Evolutionary conservation across 2,113 vertebrate species (phyloP), one percentile per base, ranked within the genome.

Genomic region (Lichenostomus cassidix): DNA sequence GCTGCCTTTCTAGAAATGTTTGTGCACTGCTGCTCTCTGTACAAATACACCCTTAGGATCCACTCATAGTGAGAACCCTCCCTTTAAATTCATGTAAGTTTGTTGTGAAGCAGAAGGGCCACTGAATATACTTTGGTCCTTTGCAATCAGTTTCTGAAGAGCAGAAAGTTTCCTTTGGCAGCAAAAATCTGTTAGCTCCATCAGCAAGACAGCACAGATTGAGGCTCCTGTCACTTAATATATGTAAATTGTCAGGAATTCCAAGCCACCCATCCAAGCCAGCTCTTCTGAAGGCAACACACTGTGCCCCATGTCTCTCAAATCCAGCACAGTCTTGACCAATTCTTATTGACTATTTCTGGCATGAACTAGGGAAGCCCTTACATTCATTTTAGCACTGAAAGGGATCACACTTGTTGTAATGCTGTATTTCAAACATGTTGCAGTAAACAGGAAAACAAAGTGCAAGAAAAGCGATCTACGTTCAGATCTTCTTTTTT

Each of bases 131-230:
- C 33, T 56, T 75, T 37, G 28, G 75, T 87, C 64, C 49, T 91
- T 44, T 78, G 41, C 39, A 60, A 56, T 80, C 60, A n/a, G 19
- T 67, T 82, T 90, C 75, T 90, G 44, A 67, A 83, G 71, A 91
- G 75, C 68, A 83, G 56, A 53, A 95, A 77, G 67, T 91, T 86
- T 79, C 75, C 50, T 90, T 83, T 77, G 75, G 90, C 87, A 94
- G 63, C 70, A 90, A 81, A 91, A 87, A 82, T 89, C 84, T 19
- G 62, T 90, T 63, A 24, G 29, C 41, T 93, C 73, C 75, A 83
- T 81, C 87, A 78, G 80, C 64, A 82, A 70, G 82, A 70, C 63
- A 88, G 82, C 68, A 93, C 79, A 89, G 93, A 92, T 41, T 83
- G 76, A 89, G n/a, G 60, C 71, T 90, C 42, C 47, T 93, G 88